Percentiles rank a stretch among this genome's conserved stretches.
Conservation (phyloP, 2,113 vertebrate species). For the Brachirus orientalis region DNA sequence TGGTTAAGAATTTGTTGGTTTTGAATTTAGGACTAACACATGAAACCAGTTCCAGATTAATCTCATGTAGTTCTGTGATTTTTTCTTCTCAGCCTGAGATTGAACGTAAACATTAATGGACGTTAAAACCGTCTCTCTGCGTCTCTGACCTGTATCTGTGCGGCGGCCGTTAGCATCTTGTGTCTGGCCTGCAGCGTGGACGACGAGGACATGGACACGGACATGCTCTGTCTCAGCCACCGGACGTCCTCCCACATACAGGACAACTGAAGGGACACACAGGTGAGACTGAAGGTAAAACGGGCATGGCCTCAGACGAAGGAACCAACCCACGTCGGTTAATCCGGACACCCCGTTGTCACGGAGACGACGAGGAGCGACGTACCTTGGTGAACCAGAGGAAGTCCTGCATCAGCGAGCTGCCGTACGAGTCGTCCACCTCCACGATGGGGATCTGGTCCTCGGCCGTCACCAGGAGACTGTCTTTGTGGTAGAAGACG, state of each 20-base stretch:
- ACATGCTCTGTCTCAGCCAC: slow-evolving; percentile 93
- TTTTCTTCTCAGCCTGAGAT: too few relatives aligned
- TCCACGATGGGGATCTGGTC: slow-evolving; percentile 98
- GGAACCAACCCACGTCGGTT: neutral
- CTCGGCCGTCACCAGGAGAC: slow-evolving; percentile 94
- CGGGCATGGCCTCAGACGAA: neutral
- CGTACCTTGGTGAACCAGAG: slow-evolving; percentile 97
- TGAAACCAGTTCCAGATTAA: neutral
- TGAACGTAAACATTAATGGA: too few relatives aligned
- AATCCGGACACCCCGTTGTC: neutral
- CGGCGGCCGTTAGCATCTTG: slow-evolving; percentile 94
- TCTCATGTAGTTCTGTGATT: too few relatives aligned
- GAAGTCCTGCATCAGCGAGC: slow-evolving; percentile 95
- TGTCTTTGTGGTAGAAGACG: slow-evolving; percentile 96
- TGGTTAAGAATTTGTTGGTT: too few relatives aligned
- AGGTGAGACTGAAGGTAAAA: neutral
- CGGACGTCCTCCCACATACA: slow-evolving; percentile 99
- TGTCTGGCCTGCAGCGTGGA: slow-evolving; percentile 92
- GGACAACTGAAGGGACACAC: slow-evolving; percentile 85
- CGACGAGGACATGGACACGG: slow-evolving; percentile 91
- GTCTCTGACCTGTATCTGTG: slow-evolving; percentile 92
- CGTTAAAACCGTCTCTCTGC: too few relatives aligned
- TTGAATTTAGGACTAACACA: too few relatives aligned
- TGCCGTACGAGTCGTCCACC: slow-evolving; percentile 94
- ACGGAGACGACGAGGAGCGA: neutral